These are phyloP conservation scores for Coryphaenoides rupestris DNA, from an alignment of 2,113 vertebrate genomes.

Conservation along the genomic window DNA sequence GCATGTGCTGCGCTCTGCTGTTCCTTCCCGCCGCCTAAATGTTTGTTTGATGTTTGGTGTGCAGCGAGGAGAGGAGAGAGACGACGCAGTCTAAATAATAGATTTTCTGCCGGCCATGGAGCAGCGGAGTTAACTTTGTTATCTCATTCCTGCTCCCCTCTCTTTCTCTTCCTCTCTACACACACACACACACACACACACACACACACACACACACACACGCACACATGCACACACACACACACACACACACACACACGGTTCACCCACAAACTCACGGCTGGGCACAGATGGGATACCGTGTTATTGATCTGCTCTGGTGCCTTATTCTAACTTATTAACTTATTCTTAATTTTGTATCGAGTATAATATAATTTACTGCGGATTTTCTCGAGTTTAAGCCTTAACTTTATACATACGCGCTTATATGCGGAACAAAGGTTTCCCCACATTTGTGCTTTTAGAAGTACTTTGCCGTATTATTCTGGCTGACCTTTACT, in stretches of 20 bases:
- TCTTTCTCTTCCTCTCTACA: conserved; percentile 25
- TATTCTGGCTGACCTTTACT: too few species aligned
- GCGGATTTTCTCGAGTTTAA: too few species aligned
- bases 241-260: conserved; percentile 17
- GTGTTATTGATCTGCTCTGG: too few species aligned
- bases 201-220: conserved; percentile 9
- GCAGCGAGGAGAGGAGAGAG: conserved; percentile 51
- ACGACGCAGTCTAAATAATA: conserved; percentile 60
- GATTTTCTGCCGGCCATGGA: conserved; percentile 45
- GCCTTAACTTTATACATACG: too few species aligned
- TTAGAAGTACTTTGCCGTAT: too few species aligned
- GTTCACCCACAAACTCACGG: conserved; percentile 9
- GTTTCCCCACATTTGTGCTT: too few species aligned
- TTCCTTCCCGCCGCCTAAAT: conserved; percentile 58
- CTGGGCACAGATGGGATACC: too few species aligned
- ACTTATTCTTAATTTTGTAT: too few species aligned
- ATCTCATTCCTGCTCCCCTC: conserved; percentile 30
- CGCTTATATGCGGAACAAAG: too few species aligned
- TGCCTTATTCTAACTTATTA: too few species aligned
- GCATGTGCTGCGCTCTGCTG: conserved; percentile 64
- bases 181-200: background rate
- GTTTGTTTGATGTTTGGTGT: conserved; percentile 68
- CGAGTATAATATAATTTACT: too few species aligned
- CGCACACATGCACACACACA: conserved; percentile 9
- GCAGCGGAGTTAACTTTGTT: conserved; percentile 60